A percentile compares a stretch with the other conserved stretches of the same genome.
Conservation (phyloP, 1,140 invertebrate species). For the Drosophila nikananu region DNA sequence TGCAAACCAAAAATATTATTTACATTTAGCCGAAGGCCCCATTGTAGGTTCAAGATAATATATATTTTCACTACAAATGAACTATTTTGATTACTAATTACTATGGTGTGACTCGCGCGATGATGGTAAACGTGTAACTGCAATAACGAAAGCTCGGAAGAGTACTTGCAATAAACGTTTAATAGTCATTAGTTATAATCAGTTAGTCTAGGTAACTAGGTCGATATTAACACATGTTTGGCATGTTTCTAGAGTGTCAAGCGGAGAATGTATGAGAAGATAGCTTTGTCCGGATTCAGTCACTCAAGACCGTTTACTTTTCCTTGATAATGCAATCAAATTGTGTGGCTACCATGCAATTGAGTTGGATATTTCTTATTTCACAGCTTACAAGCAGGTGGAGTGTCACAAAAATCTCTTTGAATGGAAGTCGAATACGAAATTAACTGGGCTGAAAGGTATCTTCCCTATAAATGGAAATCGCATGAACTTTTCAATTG, state of each 20-base stretch:
- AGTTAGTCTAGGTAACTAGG: conserved; percentile 15
- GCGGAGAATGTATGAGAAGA: conserved; percentile 10
- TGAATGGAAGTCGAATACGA: background rate
- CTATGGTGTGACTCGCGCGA: conserved; percentile 19
- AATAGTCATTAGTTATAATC: conserved; percentile 16
- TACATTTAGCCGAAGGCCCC: conserved; percentile 4
- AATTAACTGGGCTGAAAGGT: background rate
- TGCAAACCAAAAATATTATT: conserved; percentile 17
- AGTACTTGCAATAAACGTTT: conserved; percentile 14
- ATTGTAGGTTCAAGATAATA: background rate
- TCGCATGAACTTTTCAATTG: background rate
- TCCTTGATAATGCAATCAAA: conserved; percentile 20
- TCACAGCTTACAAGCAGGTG: conserved; percentile 15
- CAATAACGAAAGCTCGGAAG: conserved; percentile 17
- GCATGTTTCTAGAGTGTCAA: conserved; percentile 20
- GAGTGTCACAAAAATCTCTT: conserved; percentile 6
- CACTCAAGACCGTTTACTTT: conserved; percentile 11
- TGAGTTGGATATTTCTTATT: conserved; percentile 7
- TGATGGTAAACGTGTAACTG: conserved; percentile 18
- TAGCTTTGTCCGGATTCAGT: conserved; percentile 11
- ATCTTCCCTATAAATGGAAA: background rate
- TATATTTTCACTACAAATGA: conserved; percentile 20
- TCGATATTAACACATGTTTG: conserved; percentile 18
- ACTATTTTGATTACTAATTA: conserved; percentile 16
- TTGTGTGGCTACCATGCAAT: conserved; percentile 21